Evolutionary conservation across 2,797 vertebrate genomes (phyloP).

Genomic region (Etheostoma perlongum): DNA sequence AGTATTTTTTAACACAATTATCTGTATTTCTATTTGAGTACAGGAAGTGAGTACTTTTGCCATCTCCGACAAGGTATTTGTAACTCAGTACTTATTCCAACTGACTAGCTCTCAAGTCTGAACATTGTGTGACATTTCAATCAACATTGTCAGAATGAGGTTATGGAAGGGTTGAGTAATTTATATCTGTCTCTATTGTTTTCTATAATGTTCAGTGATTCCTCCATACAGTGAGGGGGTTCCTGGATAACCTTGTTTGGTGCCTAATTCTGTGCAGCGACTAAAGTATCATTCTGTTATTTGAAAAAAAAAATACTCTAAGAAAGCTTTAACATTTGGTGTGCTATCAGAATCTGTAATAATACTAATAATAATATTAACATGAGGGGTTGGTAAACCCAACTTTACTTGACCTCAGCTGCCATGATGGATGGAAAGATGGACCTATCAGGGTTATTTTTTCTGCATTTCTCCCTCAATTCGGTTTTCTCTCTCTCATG

Average conservation of each 20-base stretch:
- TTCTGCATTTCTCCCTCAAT: background rate
- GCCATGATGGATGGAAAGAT: background rate
- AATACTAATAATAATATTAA: too few relatives aligned
- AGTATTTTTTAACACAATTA: too few relatives aligned
- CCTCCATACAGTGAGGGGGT: background rate
- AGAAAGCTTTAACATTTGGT: background rate
- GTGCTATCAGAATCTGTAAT: background rate
- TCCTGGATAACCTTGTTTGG: background rate
- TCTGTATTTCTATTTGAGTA: too few relatives aligned
- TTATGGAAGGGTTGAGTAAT: background rate
- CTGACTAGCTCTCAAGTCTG: background rate
- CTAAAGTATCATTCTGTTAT: background rate
- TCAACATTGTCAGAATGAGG: background rate
- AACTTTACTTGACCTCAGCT: constrained; percentile 2
- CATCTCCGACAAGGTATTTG: background rate
- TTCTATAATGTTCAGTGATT: background rate
- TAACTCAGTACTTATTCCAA: background rate
- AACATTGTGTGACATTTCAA: background rate
- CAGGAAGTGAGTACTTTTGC: too few relatives aligned
- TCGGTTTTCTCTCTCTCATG: background rate
- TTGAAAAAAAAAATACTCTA: background rate
- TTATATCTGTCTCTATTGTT: background rate
- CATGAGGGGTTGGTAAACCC: background rate
- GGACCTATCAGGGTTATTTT: background rate
- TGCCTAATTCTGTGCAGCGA: too few relatives aligned